These are phyloP conservation scores for Megamerina dolium DNA, from an alignment of 2,888 invertebrate genomes.

Conservation along the genomic window DNA sequence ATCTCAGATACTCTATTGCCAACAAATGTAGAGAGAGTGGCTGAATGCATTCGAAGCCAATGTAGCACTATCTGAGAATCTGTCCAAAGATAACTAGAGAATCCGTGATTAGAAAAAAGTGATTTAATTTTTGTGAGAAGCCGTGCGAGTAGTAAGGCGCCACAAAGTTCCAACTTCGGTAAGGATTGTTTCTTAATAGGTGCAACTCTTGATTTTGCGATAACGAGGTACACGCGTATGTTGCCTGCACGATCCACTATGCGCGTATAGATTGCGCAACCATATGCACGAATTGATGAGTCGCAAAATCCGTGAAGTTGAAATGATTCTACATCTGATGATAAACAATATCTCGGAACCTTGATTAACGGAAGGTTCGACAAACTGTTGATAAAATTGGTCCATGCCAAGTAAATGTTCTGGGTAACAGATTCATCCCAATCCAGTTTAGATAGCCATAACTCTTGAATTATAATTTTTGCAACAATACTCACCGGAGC, in stretches of 20 bases:
- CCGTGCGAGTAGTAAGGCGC: constrained; percentile 9
- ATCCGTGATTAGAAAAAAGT: not conserved
- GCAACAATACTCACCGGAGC: constrained; percentile 2
- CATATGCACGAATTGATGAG: constrained; percentile 4
- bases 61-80: constrained; percentile 16
- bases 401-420: not conserved
- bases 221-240: constrained; percentile 1
- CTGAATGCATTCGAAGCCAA: constrained; percentile 13
- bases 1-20: constrained; percentile 13
- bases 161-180: constrained; percentile 9
- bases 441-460: constrained; percentile 8
- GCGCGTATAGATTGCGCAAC: constrained; percentile 5
- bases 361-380: not conserved
- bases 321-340: constrained; percentile 1
- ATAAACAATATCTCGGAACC: constrained; percentile 5
- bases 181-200: constrained; percentile 7
- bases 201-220: constrained; percentile 9
- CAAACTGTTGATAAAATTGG: not conserved
- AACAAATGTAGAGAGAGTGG: constrained; percentile 12
- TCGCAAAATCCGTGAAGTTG: constrained; percentile 13
- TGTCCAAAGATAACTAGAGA: constrained; percentile 10
- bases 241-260: not conserved
- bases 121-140: constrained; percentile 5
- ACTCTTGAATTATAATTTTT: constrained; percentile 8
- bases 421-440: constrained; percentile 3